Base-by-base conservation (phyloP, 2,888 invertebrate genomes). In the Thera britannica region DNA sequence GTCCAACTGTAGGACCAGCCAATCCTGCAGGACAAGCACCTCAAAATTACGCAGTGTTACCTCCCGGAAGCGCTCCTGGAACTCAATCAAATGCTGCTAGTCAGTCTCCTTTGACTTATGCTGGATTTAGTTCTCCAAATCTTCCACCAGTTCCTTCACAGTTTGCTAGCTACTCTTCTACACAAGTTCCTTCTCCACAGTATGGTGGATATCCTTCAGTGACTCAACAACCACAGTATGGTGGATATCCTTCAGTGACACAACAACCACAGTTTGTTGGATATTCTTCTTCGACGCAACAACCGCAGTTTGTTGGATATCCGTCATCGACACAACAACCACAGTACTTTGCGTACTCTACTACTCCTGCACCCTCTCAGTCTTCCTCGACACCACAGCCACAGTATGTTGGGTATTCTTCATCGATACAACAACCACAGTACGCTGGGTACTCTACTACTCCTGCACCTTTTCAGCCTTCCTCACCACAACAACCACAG, bases 71-170 rank as follows among this genome's bases (percentile, higher is more conserved):
- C 56, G 8, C 59, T 51, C 63, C 49, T 6, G 68, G n/a, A 46
- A 56, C 51, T 59, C 56, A 58, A 65, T 46, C 58, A 48, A 67
- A 62, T 55, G 11, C 52, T 48, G 57, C 23, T 58, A 9, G 59
- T 41, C 65, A 65, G 35, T 51, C 56, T 60, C 51, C 65, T 41
- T 51, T 65, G 34, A 23, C 34, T 44, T 57, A 46, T 36, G 23
- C 36, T 38, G 48, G 38, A 11, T 48, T 52, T 2, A 46, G 56
- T 36, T 38, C 48, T 38, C 34, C 58, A 36, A 58, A 58, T 57
- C 62, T 4, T 35, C 62, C 62, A 59, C 54, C 62, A 62, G n/a
- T 51, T 57, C 23, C 23, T 23, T 23, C 54, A 7, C 65, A 58
- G 38, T 59, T 44, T 3, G 55, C n/a, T 34, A 11, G 56, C 8